Evolutionary conservation across 1,140 invertebrate species (phyloP).

Genomic region (Planococcus citri): DNA sequence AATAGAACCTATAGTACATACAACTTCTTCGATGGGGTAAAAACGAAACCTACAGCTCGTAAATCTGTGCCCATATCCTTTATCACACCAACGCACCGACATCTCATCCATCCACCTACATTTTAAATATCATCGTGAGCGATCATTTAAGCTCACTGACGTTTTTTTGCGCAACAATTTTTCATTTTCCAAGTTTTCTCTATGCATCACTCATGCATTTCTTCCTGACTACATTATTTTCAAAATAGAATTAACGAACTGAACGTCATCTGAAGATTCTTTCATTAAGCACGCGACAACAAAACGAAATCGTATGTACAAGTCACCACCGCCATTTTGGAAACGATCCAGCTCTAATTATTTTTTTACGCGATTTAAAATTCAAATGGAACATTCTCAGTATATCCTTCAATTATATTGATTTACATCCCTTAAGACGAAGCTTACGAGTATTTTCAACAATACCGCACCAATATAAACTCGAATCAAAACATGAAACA

Average conservation of each 20-base stretch:
- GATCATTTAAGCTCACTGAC: no score
- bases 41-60: no score
- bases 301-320: background rate
- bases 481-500: background rate
- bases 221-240: background rate
- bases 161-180: no score
- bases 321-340: background rate
- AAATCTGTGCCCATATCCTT: no score
- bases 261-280: background rate
- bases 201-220: background rate
- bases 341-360: background rate
- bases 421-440: background rate
- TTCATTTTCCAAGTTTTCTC: no score
- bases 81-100: no score
- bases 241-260: background rate
- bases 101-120: background rate
- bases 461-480: no score
- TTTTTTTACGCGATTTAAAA: background rate
- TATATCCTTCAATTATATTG: no score
- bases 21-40: background rate
- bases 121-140: no score
- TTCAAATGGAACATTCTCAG: background rate
- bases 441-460: no score
- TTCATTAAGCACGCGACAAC: conserved; percentile 1
- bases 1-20: background rate